Evolutionary conservation across 2,888 invertebrate species (phyloP).

Genomic region (Chrysolina oricalcia): DNA sequence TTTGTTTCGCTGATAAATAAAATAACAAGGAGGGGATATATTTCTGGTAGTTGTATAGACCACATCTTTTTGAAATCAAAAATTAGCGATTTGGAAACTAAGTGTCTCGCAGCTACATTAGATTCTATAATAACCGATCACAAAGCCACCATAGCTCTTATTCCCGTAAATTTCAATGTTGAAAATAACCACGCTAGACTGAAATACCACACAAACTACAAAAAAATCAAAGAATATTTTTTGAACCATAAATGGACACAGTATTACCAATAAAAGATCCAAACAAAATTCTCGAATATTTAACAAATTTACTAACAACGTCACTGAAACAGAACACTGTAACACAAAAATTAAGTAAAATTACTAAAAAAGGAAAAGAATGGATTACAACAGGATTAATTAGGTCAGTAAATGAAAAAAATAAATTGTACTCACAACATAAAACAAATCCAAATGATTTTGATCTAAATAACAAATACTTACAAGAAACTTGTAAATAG

Average conservation of each 20-base stretch:
- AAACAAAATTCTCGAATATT: neutral
- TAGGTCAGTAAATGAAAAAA: slow-evolving; percentile 8
- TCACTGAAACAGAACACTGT: slow-evolving; percentile 1
- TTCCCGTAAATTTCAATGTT: neutral
- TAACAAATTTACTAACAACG: neutral
- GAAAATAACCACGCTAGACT: neutral
- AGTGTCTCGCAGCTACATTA: neutral
- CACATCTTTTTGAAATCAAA: slow-evolving; percentile 6
- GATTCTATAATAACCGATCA: neutral
- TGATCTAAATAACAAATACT: too few relatives aligned
- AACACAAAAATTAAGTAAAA: slow-evolving; percentile 1
- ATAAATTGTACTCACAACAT: neutral
- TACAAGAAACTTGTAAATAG: too few relatives aligned
- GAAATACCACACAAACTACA: too few relatives aligned
- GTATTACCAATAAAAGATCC: neutral
- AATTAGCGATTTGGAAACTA: slow-evolving; percentile 3
- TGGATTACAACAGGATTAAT: slow-evolving; percentile 11
- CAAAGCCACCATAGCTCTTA: neutral
- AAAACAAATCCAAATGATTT: too few relatives aligned
- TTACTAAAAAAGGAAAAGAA: neutral
- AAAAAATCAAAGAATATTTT: neutral
- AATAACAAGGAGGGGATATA: neutral
- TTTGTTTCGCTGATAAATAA: neutral
- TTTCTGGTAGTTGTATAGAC: slow-evolving; percentile 9
- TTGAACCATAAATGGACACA: neutral